Base-by-base conservation (phyloP, 2,113 vertebrate genomes). In the Myrmophylax atrothorax region DNA sequence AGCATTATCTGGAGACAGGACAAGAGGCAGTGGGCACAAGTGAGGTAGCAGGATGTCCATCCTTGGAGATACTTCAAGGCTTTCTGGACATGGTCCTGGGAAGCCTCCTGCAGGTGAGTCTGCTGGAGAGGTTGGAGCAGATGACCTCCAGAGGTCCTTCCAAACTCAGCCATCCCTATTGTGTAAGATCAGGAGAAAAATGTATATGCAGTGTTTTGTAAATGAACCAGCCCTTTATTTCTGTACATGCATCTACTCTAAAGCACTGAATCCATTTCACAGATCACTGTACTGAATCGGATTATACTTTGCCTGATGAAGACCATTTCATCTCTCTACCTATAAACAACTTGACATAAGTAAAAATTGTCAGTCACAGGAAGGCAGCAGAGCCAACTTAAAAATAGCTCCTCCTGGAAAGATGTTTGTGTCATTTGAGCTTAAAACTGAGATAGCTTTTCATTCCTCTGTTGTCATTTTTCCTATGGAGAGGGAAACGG, bases 11-110 rank as follows among this genome's bases (percentile, higher is more conserved):
- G 53, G 42, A 67, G 24, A 64, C 1, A 75, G 70, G 75, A 33
- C 7, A 79, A 67, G 35, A 76, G 26, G 15, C 42, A 83, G 1
- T 2, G 11, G 12, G 31, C 56, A 53, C 29, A 46, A 46, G 25
- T 56, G 35, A 64, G 12, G 3, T n/a, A 18, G 4, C 38, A 19
- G 60, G 46, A 52, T 82, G 31, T 83, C 35, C 12, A 14, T 63
- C 49, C 33, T 38, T 60, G n/a, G 12, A 33, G 52, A 12, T 37
- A 28, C 23, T 73, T 12, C 28, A 5, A 83, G 58, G 35, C 19
- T 2, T 1, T 52, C 25, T 55, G 35, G 33, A 46, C 0, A 0
- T 80, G 44, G 12, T 85, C 11, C 17, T 72, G 25, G 26, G 28
- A 33, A 68, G n/a, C 63, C 33, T 83, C 38, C 40, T 80, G 16